A percentile compares a stretch with the other conserved stretches of the same genome.
Conservation (phyloP, 2,888 invertebrate genomes). For the Torymus aiolomorphi region DNA sequence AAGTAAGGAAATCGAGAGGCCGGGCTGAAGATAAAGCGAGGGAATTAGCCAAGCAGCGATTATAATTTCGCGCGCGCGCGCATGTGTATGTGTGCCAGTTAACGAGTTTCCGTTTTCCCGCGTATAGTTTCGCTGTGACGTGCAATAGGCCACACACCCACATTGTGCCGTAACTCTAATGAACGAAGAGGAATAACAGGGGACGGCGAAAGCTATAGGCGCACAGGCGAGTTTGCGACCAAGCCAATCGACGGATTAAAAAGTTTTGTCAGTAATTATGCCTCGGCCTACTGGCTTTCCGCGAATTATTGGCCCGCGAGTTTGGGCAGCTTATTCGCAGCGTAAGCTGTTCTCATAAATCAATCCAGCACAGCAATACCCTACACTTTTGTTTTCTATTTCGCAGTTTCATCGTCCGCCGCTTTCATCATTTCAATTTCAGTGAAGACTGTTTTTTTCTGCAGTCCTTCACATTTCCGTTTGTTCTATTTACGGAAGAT, state of each 20-base stretch:
- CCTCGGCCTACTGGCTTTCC: slow-evolving; percentile 42
- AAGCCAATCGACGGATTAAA: slow-evolving; percentile 55
- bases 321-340: background rate
- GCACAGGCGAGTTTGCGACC: background rate
- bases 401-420: slow-evolving; percentile 22
- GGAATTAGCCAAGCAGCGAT: slow-evolving; percentile 57
- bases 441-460: no score
- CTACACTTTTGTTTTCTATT: slow-evolving; percentile 25
- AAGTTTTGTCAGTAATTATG: slow-evolving; percentile 61
- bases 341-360: slow-evolving; percentile 33
- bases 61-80: slow-evolving; percentile 23
- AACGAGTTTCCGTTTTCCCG: slow-evolving; percentile 58
- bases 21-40: slow-evolving; percentile 60
- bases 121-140: slow-evolving; percentile 45
- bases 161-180: slow-evolving; percentile 39
- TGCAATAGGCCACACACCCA: slow-evolving; percentile 54
- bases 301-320: slow-evolving; percentile 20
- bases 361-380: background rate
- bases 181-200: background rate
- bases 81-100: slow-evolving; percentile 49
- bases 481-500: no score
- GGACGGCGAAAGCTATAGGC: background rate
- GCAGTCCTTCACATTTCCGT: no score
- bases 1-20: slow-evolving; percentile 66
- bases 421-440: slow-evolving; percentile 17